Base-by-base conservation (phyloP, 2,113 vertebrate species). In the Recurvirostra avosetta region DNA sequence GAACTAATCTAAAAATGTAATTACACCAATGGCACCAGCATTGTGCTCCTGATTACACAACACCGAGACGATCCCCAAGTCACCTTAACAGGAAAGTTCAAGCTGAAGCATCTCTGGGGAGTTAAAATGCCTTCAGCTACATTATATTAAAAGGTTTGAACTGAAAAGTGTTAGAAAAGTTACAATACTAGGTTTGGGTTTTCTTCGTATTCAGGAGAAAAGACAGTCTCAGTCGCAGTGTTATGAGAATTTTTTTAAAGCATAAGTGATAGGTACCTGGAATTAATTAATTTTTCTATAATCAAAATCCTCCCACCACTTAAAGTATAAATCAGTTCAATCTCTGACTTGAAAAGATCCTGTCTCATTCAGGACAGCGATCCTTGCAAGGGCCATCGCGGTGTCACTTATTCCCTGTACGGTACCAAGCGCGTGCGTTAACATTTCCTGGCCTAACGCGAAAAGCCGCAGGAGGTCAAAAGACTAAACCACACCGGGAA, bases 41-140 rank as follows among this genome's bases (percentile, higher is more conserved):
- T 5, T 12, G 29, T 32, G 66, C 32, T 40, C 19, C 59, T 21
- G 40, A 32, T 47, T 71, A 36, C 34, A 25, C 14, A 6, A 6
- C 55, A 41, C 52, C 1, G 0, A n/a, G 67, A 8, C 27, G 22
- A 55, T 9, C 27, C 58, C 30, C 7, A 2, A 5, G 9, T 17
- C 1, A 1, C 40, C 56, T 21, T 2, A 8, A 9, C 5, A 4
- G 3, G 9, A 30, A 22, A 36, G 21, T 20, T 55, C 58, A 16
- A 59, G n/a, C 45, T 19, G 55, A 15, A 63, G 27, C 43, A 27
- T n/a, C 81, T 30, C 62, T 25, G 17, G 23, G 62, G 17, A 74
- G 32, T 25, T 5, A 9, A 79, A 61, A n/a, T 18, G 36, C 74
- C 68, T 72, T 41, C 45, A 41, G 58, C 32, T 55, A 45, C 4